These are phyloP conservation scores for Anthonomus grandis DNA, from an alignment of 1,140 invertebrate species.

Conservation along the genomic window DNA sequence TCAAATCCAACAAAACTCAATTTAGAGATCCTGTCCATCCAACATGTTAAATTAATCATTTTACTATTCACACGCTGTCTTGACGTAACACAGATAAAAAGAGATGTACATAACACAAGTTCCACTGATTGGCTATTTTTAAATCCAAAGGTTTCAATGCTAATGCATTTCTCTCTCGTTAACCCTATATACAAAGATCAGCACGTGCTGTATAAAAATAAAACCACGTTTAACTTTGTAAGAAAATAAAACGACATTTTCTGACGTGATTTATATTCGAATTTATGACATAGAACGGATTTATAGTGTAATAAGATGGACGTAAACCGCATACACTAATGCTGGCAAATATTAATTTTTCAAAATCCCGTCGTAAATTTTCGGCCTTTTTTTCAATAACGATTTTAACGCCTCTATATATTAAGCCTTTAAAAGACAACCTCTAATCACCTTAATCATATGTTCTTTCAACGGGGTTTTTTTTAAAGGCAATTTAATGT, in stretches of 20 bases:
- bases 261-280: conserved; percentile 27
- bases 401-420: neutral
- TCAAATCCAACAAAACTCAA: neutral
- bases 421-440: neutral
- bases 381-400: neutral
- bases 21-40: too few species aligned
- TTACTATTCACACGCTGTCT: too few species aligned
- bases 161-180: conserved; percentile 27
- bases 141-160: conserved; percentile 20
- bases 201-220: conserved; percentile 28
- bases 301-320: conserved; percentile 20
- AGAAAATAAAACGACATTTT: conserved; percentile 28
- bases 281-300: conserved; percentile 29
- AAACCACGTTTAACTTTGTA: conserved; percentile 22
- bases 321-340: conserved; percentile 10
- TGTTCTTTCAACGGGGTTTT: neutral
- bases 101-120: neutral
- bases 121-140: conserved; percentile 1
- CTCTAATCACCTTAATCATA: neutral
- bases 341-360: conserved; percentile 6
- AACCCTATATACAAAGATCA: conserved; percentile 28
- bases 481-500: neutral
- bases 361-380: neutral
- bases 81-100: too few species aligned
- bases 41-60: too few species aligned